Evolutionary conservation across 1,140 invertebrate genomes (phyloP), one percentile per base, ranked within the genome.

Genomic region (Chionoecetes opilio): DNA sequence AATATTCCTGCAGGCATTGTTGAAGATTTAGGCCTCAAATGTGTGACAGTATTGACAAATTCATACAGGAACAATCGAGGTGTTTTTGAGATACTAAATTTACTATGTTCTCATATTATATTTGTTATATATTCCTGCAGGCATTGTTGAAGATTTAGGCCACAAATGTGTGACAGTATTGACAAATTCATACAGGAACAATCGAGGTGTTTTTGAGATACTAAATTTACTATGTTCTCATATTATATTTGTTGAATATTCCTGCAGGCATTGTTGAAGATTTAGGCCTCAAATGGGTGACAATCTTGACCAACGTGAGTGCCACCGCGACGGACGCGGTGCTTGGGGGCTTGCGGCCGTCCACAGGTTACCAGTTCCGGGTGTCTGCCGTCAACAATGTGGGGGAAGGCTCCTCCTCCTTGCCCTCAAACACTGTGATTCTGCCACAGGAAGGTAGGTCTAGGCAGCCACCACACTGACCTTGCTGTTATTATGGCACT

Each of bases 351-450:
- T 97, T 99, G 37, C 99, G 99, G 97, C 99, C 99, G 0, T 99
- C 99, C 0, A 98, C 99, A 0, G 98, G 98, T 0, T 99, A 99
- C 97, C 99, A 99, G 97, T 99, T 99, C 97, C 97, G 99, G 95
- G 98, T 99, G 0, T 99, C 98, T 96, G 99, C 99, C 31, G 98
- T 99, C 0, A 99, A 99, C 97, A 98, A 98, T 37, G 99, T 99
- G 0, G 99, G 99, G 1, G 99, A 99, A 97, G 99, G 99, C 63
- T 98, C 98, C 31, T 98, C 98, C 2, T 99, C 99, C 2, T 98
- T 98, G 82, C 98, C 99, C 0, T 99, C 99, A 82, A 98, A 99
- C 96, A 98, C 98, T 29, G 98, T 99, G 85, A 98, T 98, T 96
- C 97, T 99, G 96, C 99, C 99, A 0, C 99, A 99, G 97, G 99